phyloP scores from a whole-genome alignment of 2,113 vertebrate genomes.

The Xiphophorus couchianus region DNA sequence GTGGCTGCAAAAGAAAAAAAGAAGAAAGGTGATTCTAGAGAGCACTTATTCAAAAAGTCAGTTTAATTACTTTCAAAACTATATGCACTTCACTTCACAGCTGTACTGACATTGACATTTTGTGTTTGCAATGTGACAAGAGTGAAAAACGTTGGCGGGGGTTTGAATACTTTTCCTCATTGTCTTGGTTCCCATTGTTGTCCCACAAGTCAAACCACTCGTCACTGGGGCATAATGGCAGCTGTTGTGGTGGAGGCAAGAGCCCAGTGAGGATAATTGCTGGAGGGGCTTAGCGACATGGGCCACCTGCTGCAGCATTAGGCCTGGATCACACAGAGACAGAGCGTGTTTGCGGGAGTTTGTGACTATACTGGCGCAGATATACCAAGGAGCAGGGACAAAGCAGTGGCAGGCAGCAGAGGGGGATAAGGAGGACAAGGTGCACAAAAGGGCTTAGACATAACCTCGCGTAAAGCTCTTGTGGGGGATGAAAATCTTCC shows the following conservation, averaged over 20 bases:
- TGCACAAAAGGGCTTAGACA: conserved; percentile 69
- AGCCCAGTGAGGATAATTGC: conserved; percentile 81
- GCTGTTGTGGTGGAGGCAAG: conserved; percentile 76
- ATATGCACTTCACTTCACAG: too few species aligned
- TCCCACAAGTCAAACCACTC: conserved; percentile 48
- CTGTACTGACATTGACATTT: neutral
- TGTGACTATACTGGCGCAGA: conserved; percentile 44
- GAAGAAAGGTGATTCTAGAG: neutral
- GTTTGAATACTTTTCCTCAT: neutral
- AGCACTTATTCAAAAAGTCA: neutral
- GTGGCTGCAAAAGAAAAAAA: too few species aligned
- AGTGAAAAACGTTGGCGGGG: neutral
- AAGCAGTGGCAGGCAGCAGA: conserved; percentile 47
- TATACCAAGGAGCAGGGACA: conserved; percentile 9
- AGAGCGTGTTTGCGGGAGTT: conserved; percentile 33
- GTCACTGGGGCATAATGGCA: conserved; percentile 56
- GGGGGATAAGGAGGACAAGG: conserved; percentile 62
- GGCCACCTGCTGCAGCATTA: conserved; percentile 83
- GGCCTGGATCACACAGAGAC: conserved; percentile 60
- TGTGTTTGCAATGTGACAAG: neutral
- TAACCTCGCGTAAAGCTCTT: conserved; percentile 61
- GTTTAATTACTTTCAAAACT: too few species aligned
- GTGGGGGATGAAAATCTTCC: conserved; percentile 47
- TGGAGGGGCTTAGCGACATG: conserved; percentile 78
- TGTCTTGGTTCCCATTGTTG: conserved; percentile 35